Percentiles rank a stretch among this genome's conserved stretches.
These are phyloP conservation scores for human (Homo sapiens) DNA, from an alignment of 2,113 vertebrate species.

Conservation along the genomic window GRCh38 chr4:33313001-33313500, in stretches of 20 bases:
- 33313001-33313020: background rate
- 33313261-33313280: background rate
- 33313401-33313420: background rate
- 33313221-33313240: background rate
- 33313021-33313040: background rate
- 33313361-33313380: background rate
- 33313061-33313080: background rate
- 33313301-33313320: background rate
- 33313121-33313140: background rate
- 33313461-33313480: background rate
- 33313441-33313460: background rate
- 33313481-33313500: background rate
- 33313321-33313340: background rate
- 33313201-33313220: background rate
- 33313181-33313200: background rate
- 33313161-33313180: background rate
- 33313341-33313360: background rate
- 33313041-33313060: background rate
- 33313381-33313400: background rate
- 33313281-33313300: background rate
- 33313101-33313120: background rate
- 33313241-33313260: background rate
- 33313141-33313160: background rate
- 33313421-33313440: background rate
- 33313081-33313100: background rate